These are phyloP conservation scores for Lacerta agilis DNA, from an alignment of 2,797 vertebrate genomes.

Conservation along the genomic window DNA sequence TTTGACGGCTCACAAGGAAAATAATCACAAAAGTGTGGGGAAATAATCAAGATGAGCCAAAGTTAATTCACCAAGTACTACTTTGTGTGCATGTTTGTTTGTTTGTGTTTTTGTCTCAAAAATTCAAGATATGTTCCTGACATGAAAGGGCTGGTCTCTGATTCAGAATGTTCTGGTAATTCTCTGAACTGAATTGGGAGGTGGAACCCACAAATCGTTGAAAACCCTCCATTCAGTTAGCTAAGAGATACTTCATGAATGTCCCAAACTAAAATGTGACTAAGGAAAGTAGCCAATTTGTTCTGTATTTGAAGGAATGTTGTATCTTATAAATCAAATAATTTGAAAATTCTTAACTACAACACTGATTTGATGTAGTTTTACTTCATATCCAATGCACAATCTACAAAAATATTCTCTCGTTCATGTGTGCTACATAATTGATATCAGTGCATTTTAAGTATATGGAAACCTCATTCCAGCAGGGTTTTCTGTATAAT, in stretches of 20 bases:
- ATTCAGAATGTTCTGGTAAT: neutral
- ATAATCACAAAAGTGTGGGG: neutral
- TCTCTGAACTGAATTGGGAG: neutral
- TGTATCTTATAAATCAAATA: constrained; percentile 35
- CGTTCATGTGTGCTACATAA: constrained; percentile 64
- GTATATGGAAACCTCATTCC: constrained; percentile 69
- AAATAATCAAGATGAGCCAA: neutral
- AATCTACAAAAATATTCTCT: constrained; percentile 63
- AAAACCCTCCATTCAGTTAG: neutral
- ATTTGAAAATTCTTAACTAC: neutral
- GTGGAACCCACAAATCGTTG: neutral
- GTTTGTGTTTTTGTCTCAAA: no score
- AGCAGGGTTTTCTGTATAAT: constrained; percentile 69
- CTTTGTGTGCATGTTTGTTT: neutral
- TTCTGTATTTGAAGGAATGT: constrained; percentile 26
- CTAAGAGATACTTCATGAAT: constrained; percentile 21
- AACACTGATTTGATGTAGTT: constrained; percentile 37
- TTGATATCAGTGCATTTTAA: constrained; percentile 68
- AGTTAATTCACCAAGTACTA: neutral
- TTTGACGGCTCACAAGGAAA: neutral
- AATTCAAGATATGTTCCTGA: neutral
- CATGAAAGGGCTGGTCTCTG: neutral
- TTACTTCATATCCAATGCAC: constrained; percentile 62
- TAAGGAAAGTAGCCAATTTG: constrained; percentile 35
- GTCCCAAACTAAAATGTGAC: constrained; percentile 19